phyloP scores from a whole-genome alignment of 2,113 vertebrate species.

The Sylvicapra grimmia region DNA sequence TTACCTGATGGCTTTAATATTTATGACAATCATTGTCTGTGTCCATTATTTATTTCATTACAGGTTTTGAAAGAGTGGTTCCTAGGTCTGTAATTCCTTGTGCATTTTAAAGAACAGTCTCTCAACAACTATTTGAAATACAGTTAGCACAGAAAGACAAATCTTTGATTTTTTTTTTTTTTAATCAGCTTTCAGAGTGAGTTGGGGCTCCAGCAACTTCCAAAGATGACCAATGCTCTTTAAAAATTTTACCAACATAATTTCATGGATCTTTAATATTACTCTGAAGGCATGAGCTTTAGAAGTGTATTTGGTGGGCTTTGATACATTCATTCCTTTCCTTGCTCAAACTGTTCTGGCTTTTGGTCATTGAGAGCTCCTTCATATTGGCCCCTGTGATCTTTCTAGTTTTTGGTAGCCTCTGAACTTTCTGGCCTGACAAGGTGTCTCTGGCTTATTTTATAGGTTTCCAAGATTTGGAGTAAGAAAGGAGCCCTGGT shows the following conservation, averaged over 20 bases:
- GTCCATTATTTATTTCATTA: conserved; percentile 4
- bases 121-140: neutral
- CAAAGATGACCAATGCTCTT: neutral
- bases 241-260: neutral
- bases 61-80: neutral
- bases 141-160: neutral
- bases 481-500: neutral
- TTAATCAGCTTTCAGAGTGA: neutral
- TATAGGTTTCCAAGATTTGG: neutral
- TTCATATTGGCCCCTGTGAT: neutral
- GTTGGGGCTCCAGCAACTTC: neutral
- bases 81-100: neutral
- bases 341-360: neutral
- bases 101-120: neutral
- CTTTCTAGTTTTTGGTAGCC: neutral
- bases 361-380: neutral
- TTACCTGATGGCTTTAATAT: neutral
- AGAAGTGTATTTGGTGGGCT: neutral
- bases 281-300: neutral
- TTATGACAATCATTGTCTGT: neutral
- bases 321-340: neutral
- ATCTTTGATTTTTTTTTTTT: neutral
- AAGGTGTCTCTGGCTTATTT: neutral
- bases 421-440: neutral
- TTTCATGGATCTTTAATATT: neutral